Conservation (phyloP, 2,113 vertebrate genomes). For the Aphyosemion australe region DNA sequence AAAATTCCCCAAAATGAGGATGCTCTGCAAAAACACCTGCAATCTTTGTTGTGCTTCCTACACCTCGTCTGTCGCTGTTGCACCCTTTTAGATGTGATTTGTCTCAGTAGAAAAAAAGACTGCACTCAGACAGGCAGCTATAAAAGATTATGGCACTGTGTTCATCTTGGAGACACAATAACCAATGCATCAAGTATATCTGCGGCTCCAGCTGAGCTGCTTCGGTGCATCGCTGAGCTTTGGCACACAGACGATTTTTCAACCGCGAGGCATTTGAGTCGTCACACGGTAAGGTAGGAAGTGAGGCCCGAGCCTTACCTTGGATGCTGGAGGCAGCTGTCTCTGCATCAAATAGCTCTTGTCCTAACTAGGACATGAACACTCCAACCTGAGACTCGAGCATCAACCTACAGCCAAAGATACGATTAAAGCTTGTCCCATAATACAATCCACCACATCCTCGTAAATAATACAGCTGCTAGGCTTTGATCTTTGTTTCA, state of each 20-base stretch:
- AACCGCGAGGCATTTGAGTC: not conserved
- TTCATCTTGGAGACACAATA: not conserved
- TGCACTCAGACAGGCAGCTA: not conserved
- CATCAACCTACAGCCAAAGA: conserved; percentile 30
- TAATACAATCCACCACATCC: conserved; percentile 3
- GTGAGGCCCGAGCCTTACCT: not conserved
- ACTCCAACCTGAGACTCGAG: conserved; percentile 19
- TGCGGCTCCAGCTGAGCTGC: not conserved
- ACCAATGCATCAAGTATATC: not conserved
- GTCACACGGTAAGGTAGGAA: not conserved
- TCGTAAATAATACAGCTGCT: conserved; percentile 16
- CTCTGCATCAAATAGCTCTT: conserved; percentile 61
- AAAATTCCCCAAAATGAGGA: not conserved
- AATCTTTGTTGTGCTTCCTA: not conserved
- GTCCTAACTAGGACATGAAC: conserved; percentile 39
- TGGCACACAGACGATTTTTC: not conserved
- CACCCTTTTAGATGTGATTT: not conserved
- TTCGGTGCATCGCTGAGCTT: not conserved
- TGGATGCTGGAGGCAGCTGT: conserved; percentile 42
- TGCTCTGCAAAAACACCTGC: not conserved
- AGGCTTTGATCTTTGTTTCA: not conserved
- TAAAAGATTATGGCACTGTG: not conserved
- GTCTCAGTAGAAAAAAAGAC: not conserved
- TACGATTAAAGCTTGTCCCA: conserved; percentile 4
- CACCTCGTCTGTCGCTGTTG: not conserved